Base-by-base conservation (phyloP, 2,113 vertebrate genomes). In the Pipra filicauda region DNA sequence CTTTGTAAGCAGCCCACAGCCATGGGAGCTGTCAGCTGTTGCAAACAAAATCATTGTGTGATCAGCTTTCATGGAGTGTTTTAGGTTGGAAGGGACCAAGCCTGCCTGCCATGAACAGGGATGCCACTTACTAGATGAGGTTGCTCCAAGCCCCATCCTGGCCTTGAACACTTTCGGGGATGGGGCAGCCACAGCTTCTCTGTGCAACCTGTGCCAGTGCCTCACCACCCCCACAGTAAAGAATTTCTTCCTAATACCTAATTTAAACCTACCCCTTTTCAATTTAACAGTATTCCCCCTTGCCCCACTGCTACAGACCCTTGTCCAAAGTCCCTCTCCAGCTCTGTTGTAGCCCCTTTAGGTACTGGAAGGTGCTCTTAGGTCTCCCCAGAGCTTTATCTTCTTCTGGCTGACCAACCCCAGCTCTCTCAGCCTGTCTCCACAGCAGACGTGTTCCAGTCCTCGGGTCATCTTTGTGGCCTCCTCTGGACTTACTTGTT, bases 11-110 rank as follows among this genome's bases (percentile, higher is more conserved):
- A 73, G 48, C 49, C 74, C 37, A 39, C 20, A 48, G 46, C 51
- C 64, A 57, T 0, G 0, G 8, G 8, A 17, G 26, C 21, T 43
- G 4, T 70, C 37, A 37, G 37, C 18, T 44, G 9, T 8, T 65
- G 64, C 4, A 51, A 64, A 28, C 24, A 41, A 73, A 48, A 14
- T 14, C 21, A 66, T 49, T 66, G 44, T 82, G 30, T 28, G 51
- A 37, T 48, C 33, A 15, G 17, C 14, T 85, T 58, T 78, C 31
- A 39, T 9, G 9, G 48, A 55, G 28, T 31, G 21, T 14, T 31
- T 90, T 62, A 33, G 12, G 15, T 3, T 70, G 64, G 41, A 41
- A 70, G 21, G 9, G 11, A 27, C 30, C 26, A 76, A 41, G 3
- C 6, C 31, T 7, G 33, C 9, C 19, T 76, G n/a, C 18, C 41